Conservation (phyloP, 2,797 vertebrate genomes). For the Mus spretus region DNA sequence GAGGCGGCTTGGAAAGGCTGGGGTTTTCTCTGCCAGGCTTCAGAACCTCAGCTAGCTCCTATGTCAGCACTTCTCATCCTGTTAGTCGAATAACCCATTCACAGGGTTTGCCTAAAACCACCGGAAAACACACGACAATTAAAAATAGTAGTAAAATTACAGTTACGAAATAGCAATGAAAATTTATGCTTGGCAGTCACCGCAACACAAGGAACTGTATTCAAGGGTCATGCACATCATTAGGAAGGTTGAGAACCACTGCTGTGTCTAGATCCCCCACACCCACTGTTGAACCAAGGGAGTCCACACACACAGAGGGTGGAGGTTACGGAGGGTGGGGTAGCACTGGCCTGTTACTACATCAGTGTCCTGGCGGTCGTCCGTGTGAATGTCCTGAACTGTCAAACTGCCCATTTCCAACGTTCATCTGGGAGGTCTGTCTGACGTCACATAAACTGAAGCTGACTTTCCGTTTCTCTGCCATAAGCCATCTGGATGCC, state of each 20-base stretch:
- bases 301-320: not conserved
- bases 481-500: not conserved
- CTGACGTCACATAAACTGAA: constrained; percentile 18
- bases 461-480: not conserved
- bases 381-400: not conserved
- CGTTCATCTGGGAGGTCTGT: not conserved
- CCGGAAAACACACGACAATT: not conserved
- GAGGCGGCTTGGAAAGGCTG: not conserved
- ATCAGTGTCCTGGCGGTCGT: not conserved
- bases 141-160: not conserved
- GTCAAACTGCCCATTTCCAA: not conserved
- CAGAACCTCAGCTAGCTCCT: not conserved
- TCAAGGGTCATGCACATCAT: not conserved
- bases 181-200: not conserved
- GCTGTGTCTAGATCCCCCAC: not conserved
- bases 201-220: not conserved
- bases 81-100: not conserved
- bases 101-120: not conserved
- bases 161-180: not conserved
- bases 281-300: not conserved
- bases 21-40: not conserved
- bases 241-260: not conserved
- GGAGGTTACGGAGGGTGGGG: not conserved
- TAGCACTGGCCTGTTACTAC: not conserved
- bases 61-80: not conserved